Conservation (phyloP, 2,113 vertebrate genomes). For the Brachyhypopomus gauderio region DNA sequence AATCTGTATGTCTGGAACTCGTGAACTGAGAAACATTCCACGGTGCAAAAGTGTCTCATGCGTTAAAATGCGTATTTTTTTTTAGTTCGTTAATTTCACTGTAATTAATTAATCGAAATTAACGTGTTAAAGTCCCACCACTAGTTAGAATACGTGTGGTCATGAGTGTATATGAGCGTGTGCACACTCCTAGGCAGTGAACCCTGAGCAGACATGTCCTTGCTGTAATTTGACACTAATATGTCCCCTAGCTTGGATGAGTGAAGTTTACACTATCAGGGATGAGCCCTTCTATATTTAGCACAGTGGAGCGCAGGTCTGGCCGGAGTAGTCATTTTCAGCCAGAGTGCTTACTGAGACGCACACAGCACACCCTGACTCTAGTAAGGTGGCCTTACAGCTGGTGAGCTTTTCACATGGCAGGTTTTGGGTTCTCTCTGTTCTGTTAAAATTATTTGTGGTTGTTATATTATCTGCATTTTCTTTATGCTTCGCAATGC, state of each 20-base stretch:
- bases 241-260: slow-evolving; percentile 40
- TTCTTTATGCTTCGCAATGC: neutral
- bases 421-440: slow-evolving; percentile 20
- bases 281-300: slow-evolving; percentile 68
- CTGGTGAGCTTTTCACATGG: slow-evolving; percentile 47
- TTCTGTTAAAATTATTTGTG: slow-evolving; percentile 3
- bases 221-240: slow-evolving; percentile 59
- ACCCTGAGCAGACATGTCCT: slow-evolving; percentile 47
- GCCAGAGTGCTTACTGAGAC: slow-evolving; percentile 22
- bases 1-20: no score
- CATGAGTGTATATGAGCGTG: neutral
- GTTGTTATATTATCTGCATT: neutral
- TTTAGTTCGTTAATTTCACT: no score
- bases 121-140: no score
- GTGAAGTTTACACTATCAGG: slow-evolving; percentile 57
- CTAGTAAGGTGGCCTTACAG: slow-evolving; percentile 41
- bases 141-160: neutral
- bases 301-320: slow-evolving; percentile 50
- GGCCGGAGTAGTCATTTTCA: slow-evolving; percentile 36
- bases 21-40: no score
- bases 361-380: slow-evolving; percentile 9
- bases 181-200: slow-evolving; percentile 8
- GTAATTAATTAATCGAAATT: no score
- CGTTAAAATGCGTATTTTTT: no score
- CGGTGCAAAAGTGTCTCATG: no score